Conservation (phyloP, 2,797 vertebrate species). For the Argya squamiceps region DNA sequence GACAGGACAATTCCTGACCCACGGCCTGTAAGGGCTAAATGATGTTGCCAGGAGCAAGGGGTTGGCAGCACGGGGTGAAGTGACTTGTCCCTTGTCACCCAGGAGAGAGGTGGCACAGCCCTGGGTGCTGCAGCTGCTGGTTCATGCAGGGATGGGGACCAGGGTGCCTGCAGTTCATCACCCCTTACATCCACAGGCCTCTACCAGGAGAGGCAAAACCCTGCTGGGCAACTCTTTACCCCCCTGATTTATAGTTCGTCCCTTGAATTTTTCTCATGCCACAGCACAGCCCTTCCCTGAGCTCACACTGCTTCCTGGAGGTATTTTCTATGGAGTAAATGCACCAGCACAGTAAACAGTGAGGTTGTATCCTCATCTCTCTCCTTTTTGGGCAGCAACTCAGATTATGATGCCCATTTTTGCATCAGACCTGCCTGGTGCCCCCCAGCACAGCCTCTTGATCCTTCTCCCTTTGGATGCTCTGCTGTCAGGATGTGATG, state of each 20-base stretch:
- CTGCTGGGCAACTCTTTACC: neutral
- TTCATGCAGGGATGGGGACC: fast-evolving
- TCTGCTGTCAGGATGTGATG: fast-evolving
- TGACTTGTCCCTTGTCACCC: neutral
- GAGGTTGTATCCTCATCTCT: neutral
- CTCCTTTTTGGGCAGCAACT: neutral
- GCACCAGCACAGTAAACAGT: no score
- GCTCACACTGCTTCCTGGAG: neutral
- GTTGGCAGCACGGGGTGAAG: neutral
- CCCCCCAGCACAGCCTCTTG: neutral
- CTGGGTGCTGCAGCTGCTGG: neutral
- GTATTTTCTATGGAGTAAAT: neutral
- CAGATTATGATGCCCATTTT: fast-evolving
- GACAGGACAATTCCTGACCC: neutral
- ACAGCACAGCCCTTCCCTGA: neutral
- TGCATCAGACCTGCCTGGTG: neutral
- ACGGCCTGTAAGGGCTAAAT: fast-evolving
- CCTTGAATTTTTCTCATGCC: neutral
- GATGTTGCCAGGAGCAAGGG: neutral
- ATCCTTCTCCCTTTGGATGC: neutral
- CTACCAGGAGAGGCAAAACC: neutral
- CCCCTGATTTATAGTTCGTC: neutral
- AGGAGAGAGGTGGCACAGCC: neutral
- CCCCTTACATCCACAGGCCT: fast-evolving
- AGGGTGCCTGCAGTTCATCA: neutral